Conservation (phyloP, 2,888 invertebrate species). For the Anthrax anthrax region DNA sequence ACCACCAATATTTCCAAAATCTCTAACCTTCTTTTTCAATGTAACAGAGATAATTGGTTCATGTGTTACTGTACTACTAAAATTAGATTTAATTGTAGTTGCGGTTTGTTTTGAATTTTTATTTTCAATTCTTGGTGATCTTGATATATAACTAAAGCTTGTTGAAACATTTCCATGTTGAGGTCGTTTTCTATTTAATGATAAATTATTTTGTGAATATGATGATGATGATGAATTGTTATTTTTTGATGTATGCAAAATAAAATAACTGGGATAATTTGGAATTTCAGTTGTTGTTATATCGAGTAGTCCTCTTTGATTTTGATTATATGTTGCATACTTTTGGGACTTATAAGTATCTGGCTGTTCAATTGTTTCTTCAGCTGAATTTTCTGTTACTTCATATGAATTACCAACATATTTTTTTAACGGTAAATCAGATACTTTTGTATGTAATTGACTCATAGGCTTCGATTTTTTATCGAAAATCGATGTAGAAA, state of each 20-base stretch:
- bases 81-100: background rate
- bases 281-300: slow-evolving; percentile 19
- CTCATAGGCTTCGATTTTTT: slow-evolving; percentile 1
- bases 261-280: slow-evolving; percentile 24
- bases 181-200: background rate
- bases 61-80: background rate
- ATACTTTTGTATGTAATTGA: slow-evolving; percentile 1
- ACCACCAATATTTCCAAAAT: background rate
- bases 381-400: slow-evolving; percentile 5
- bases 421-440: background rate
- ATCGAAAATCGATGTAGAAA: background rate
- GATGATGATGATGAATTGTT: background rate
- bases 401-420: background rate
- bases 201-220: background rate
- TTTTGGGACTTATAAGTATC: background rate
- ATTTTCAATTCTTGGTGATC: background rate
- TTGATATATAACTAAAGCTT: background rate
- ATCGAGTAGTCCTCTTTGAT: background rate
- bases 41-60: background rate
- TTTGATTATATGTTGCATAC: background rate
- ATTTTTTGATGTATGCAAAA: slow-evolving; percentile 6
- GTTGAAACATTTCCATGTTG: background rate
- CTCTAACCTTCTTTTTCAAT: background rate
- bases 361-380: slow-evolving; percentile 4
- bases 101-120: background rate